These are phyloP conservation scores for Chaenodraco wilsoni DNA, from an alignment of 2,797 vertebrate species.

Conservation along the genomic window DNA sequence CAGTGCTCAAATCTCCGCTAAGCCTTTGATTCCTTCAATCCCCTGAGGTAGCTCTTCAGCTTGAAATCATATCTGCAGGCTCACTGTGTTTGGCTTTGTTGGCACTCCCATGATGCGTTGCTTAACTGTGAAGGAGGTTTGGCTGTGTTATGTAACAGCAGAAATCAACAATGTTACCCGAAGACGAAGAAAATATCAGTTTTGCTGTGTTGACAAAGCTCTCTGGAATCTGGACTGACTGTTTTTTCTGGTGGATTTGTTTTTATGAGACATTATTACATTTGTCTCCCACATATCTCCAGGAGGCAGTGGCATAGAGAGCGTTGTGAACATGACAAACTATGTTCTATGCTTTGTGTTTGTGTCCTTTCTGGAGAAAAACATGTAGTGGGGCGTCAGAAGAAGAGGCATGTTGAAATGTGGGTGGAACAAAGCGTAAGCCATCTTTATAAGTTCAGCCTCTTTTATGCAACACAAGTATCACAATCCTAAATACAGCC, in stretches of 20 bases:
- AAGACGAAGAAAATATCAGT: constrained; percentile 30
- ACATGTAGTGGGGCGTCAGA: constrained; percentile 50
- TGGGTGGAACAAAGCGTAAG: constrained; percentile 63
- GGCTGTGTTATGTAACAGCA: constrained; percentile 67
- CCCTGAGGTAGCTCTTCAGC: constrained; percentile 67
- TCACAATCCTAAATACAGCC: constrained; percentile 30
- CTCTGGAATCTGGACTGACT: constrained; percentile 1
- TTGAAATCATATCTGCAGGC: constrained; percentile 73
- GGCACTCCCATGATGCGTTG: constrained; percentile 58
- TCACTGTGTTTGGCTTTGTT: constrained; percentile 65
- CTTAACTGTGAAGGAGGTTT: constrained; percentile 62
- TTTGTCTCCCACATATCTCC: constrained; percentile 43
- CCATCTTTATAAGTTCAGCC: constrained; percentile 37
- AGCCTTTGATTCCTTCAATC: constrained; percentile 79
- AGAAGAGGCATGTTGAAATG: constrained; percentile 62
- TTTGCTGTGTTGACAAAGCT: constrained; percentile 25
- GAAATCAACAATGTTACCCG: constrained; percentile 42
- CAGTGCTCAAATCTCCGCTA: constrained; percentile 72
- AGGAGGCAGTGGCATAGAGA: constrained; percentile 20
- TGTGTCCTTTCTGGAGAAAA: constrained; percentile 41
- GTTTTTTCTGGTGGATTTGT: constrained; percentile 38
- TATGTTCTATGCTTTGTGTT: constrained; percentile 17
- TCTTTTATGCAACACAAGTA: constrained; percentile 33
- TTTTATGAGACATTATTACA: constrained; percentile 29
- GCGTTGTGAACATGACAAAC: constrained; percentile 36